Base-by-base conservation (phyloP, 2,113 vertebrate genomes). In the Bubo scandiacus region DNA sequence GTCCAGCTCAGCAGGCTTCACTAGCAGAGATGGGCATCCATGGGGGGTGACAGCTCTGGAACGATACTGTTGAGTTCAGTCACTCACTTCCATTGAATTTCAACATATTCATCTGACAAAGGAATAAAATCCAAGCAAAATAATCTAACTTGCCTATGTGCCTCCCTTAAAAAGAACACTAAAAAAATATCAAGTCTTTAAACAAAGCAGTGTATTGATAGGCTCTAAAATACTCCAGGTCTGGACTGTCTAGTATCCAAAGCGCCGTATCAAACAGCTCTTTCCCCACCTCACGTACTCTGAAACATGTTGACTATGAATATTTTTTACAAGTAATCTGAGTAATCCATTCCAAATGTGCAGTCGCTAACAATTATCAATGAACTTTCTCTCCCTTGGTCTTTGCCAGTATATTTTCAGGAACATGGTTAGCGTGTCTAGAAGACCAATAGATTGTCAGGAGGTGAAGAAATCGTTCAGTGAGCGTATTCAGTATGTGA, bases 361-460 rank as follows among this genome's bases (percentile, higher is more conserved):
- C 51, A 95, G 77, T 85, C 43, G 38, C 42, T 90, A 65, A 58
- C 40, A 81, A 91, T 77, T 79, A 79, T 20, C n/a, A 82, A 79
- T 86, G 70, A 85, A 89, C 19, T 62, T 84, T 90, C 71, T 97
- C 70, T 96, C 88, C 88, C 88, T 94, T 97, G 89, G 86, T 96
- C 96, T 98, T 97, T 93, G 95, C 85, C 67, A 47, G 65, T 94
- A 87, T 96, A 74, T 97, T 97, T 97, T 89, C 87, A 97, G 89
- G 47, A 96, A 82, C 94, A 51, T 89, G 93, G 86, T 96, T 89
- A 93, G 73, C 79, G 26, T 94, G 84, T 97, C 92, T 96, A 96
- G 77, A 87, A 97, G 95, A 90, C 73, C 38, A 85, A 21, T 49
- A 94, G 89, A 94, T 54, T 83, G 54, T 92, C 47, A 94, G 43